Conservation (phyloP, 35 echinoderm and acorn worm genomes). For the Chiridota heheva region DNA sequence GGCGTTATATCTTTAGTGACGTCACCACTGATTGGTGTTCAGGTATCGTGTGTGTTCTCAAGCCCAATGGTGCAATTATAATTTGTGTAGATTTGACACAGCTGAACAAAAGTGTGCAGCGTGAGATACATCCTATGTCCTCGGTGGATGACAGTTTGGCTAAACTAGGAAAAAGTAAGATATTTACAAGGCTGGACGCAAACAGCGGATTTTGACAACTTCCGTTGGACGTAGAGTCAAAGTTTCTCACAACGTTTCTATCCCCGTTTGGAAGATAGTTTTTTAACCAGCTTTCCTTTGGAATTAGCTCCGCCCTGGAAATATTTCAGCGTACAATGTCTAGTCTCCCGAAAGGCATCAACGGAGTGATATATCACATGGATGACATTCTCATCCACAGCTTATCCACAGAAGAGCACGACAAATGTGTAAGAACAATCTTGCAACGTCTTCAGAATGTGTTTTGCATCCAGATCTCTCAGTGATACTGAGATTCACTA, state of each 20-base stretch:
- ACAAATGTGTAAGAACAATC: conserved; percentile 28
- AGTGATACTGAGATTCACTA: conserved; percentile 51
- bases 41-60: conserved; percentile 30
- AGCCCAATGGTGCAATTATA: conserved; percentile 25
- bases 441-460: conserved; percentile 14
- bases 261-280: conserved; percentile 51
- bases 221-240: conserved; percentile 38
- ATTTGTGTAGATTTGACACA: conserved; percentile 47
- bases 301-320: conserved; percentile 54
- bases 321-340: conserved; percentile 63
- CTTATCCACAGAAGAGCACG: conserved; percentile 24
- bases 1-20: no score
- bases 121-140: conserved; percentile 36
- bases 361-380: conserved; percentile 66
- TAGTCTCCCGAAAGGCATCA: conserved; percentile 42
- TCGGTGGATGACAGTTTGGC: conserved; percentile 43
- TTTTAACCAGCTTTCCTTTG: conserved; percentile 55
- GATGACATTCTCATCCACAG: conserved; percentile 68
- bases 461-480: conserved; percentile 22
- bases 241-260: conserved; percentile 56
- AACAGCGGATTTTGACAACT: conserved; percentile 73
- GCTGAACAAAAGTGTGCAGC: conserved; percentile 43
- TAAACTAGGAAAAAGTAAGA: conserved; percentile 19
- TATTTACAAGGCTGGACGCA: conserved; percentile 53
- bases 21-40: conserved; percentile 59